Evolutionary conservation across 2,888 invertebrate species (phyloP), one percentile per base, ranked within the genome.

Genomic region (Rhaphigaster nebulosa): DNA sequence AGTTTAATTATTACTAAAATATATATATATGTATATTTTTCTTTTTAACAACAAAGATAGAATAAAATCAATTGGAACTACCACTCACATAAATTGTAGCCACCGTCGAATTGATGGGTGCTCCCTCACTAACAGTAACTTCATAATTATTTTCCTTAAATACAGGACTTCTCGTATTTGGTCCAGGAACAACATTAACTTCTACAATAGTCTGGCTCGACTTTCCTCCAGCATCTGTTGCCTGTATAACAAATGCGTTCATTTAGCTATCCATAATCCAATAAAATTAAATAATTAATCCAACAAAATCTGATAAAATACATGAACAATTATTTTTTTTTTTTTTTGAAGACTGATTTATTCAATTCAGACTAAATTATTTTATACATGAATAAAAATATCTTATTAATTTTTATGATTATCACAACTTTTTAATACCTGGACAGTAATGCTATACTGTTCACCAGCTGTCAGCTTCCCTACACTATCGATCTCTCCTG

Each of bases 71-170:
- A 18, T n/a, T 56, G 3, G n/a, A 41, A 88, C 12, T 41, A n/a
- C 60, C 29, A 93, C 94, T 95, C 93, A 96, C 96, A 92, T 95
- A 95, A 29, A 98, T 96, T 20, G 97, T 97, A 0, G 96, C 96
- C 12, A 98, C 97, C 0, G 97, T 97, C 0, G 97, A 97, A 93
- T 97, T 97, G 91, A 98, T 96, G 56, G 97, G 96, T 6, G 97
- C 98, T 3, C 98, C 98, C 93, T 98, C 98, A 92, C 97, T 98
- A 20, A 98, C 97, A 92, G 97, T 97, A 6, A 97, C 97, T 93
- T 97, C 97, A 93, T 98, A 98, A 4, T 97, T 95, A n/a, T 96
- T 94, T 91, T 97, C 96, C 1, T 96, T 95, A 93, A 98, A 98
- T 91, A 96, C 95, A 0, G 98, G 98, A 15, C 97, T 96, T 92